These are phyloP conservation scores for Diadophis punctatus DNA, from an alignment of 2,113 vertebrate genomes.

Conservation along the genomic window DNA sequence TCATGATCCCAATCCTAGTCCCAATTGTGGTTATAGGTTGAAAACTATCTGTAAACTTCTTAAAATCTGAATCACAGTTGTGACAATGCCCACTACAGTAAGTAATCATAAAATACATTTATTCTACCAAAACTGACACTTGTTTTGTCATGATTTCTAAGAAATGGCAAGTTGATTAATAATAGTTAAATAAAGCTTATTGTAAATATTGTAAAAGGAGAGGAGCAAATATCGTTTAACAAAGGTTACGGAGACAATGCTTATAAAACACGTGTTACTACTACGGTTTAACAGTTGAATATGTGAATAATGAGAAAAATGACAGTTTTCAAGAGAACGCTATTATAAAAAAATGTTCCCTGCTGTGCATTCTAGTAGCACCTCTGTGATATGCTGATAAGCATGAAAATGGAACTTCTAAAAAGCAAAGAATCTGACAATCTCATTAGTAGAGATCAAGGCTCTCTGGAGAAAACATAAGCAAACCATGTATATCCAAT, in stretches of 20 bases:
- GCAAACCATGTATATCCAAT: neutral
- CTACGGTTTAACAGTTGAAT: neutral
- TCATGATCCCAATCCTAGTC: neutral
- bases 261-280: neutral
- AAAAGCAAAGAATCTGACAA: neutral
- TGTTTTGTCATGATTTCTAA: neutral
- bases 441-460: neutral
- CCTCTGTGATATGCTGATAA: neutral
- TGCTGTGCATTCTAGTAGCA: neutral
- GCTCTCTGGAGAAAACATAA: neutral
- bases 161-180: neutral
- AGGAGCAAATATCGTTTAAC: neutral
- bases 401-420: neutral
- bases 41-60: neutral
- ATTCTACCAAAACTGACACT: neutral
- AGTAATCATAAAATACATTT: conserved; percentile 15
- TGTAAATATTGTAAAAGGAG: neutral
- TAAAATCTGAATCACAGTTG: neutral
- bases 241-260: neutral
- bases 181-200: neutral
- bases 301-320: neutral
- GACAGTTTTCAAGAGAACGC: neutral
- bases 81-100: neutral
- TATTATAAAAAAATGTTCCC: neutral
- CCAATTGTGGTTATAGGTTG: neutral